These are phyloP conservation scores for Nannospalax galili DNA, from an alignment of 2,113 vertebrate genomes.

Conservation along the genomic window DNA sequence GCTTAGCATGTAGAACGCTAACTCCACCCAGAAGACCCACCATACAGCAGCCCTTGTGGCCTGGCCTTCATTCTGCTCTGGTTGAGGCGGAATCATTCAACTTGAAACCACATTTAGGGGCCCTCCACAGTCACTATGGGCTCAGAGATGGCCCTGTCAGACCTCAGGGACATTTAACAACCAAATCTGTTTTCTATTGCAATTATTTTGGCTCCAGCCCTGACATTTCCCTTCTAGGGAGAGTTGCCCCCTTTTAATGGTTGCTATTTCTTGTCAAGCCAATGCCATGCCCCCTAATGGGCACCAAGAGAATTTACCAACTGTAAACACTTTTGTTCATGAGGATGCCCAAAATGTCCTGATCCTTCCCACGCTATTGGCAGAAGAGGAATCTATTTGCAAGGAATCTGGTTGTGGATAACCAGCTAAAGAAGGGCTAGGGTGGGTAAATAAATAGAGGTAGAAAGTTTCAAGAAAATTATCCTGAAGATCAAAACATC, in stretches of 20 bases:
- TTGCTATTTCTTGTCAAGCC: constrained; percentile 19
- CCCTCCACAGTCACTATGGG: not conserved
- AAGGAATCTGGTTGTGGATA: not conserved
- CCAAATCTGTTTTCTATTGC: too few species aligned
- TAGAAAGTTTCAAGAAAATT: constrained; percentile 34
- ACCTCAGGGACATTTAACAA: too few species aligned
- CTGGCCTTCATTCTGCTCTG: too few species aligned
- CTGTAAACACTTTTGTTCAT: not conserved
- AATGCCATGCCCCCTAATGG: not conserved
- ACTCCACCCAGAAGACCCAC: not conserved
- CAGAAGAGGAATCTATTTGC: not conserved
- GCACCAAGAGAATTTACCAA: not conserved
- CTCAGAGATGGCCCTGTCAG: not conserved
- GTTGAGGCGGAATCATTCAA: not conserved
- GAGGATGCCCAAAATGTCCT: not conserved
- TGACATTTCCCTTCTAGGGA: not conserved
- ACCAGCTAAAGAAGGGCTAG: not conserved
- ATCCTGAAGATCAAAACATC: not conserved
- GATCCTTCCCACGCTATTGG: not conserved
- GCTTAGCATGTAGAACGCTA: not conserved
- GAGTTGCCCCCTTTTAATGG: not conserved
- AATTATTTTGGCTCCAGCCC: too few species aligned
- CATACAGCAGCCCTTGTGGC: not conserved
- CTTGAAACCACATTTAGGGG: not conserved
- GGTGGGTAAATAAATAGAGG: constrained; percentile 48